Conservation (phyloP, 2,797 vertebrate genomes). For the Otolemur crassicaudatus region DNA sequence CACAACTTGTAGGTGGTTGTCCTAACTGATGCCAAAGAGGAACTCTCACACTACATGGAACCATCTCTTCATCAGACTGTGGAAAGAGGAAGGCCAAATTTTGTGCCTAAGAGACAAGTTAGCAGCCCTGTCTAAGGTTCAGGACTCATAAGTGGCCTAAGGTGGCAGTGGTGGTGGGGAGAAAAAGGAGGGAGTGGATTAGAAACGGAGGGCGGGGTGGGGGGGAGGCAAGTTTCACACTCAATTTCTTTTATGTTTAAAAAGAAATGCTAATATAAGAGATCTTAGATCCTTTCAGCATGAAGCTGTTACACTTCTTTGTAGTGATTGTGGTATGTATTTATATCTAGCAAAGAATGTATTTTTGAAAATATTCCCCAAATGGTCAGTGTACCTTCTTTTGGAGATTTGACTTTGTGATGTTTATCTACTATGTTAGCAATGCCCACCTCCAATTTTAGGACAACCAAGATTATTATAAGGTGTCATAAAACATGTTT, state of each 20-base stretch:
- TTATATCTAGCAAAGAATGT: neutral
- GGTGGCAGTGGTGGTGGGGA: neutral
- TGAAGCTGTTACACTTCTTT: neutral
- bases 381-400: neutral
- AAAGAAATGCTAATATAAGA: neutral
- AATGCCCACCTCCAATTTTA: neutral
- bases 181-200: neutral
- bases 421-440: neutral
- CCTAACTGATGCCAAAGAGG: neutral
- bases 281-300: neutral
- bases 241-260: neutral
- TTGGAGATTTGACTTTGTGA: slow-evolving; percentile 4
- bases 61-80: neutral
- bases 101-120: too few relatives aligned
- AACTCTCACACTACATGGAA: neutral
- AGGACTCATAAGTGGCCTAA: neutral
- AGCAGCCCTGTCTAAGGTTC: neutral
- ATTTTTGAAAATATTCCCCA: neutral
- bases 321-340: too few relatives aligned
- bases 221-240: neutral
- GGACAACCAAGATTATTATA: neutral
- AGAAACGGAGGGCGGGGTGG: neutral
- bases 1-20: neutral
- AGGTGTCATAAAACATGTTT: neutral
- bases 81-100: neutral